Evolutionary conservation across 2,797 vertebrate species (phyloP), one percentile per base, ranked within the genome.

Genomic region (Tokudaia muenninki): DNA sequence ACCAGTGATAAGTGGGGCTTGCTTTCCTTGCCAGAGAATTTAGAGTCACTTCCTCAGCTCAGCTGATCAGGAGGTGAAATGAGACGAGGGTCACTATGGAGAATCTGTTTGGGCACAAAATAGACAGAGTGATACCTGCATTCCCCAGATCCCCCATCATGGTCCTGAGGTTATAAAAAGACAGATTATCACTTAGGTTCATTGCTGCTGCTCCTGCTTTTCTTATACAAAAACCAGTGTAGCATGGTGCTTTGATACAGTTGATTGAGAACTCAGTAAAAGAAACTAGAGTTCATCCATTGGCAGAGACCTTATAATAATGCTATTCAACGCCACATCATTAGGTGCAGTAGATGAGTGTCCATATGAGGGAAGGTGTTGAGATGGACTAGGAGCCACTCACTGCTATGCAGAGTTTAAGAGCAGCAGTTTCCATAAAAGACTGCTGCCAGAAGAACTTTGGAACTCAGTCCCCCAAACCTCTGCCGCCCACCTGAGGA

Each of bases 291-390:
- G 19, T 59, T 41, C 70, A 44, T 10, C 7, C 0, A 22, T 5
- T 26, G 55, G 47, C 29, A n/a, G 44, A 82, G 67, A 75, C 24
- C 19, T 61, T 31, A 61, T 19, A 19, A 17, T 82, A 7, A 47
- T 2, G 0, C 26, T 91, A 92, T 6, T 0, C 67, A 87, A 59
- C 52, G 44, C 50, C 44, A 57, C 1, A 0, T 31, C 41, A n/a
- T 3, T 1, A 67, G 82, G n/a, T 34, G 57, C 24, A 17, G 26
- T 37, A 1, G 61, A 10, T 74, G 41, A 52, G 13, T 31, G 26
- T 10, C 37, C 22, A 1, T 0, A 19, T 4, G 1, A 10, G 0
- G 7, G 67, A 9, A 67, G 78, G 55, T 3, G 9, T 31, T 44
- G 80, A 87, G 70, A 55, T 47, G 34, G 34, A 57, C 13, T n/a